Evolutionary conservation across 2,113 vertebrate species (phyloP).

Genomic region (Hiodon tergisus): DNA sequence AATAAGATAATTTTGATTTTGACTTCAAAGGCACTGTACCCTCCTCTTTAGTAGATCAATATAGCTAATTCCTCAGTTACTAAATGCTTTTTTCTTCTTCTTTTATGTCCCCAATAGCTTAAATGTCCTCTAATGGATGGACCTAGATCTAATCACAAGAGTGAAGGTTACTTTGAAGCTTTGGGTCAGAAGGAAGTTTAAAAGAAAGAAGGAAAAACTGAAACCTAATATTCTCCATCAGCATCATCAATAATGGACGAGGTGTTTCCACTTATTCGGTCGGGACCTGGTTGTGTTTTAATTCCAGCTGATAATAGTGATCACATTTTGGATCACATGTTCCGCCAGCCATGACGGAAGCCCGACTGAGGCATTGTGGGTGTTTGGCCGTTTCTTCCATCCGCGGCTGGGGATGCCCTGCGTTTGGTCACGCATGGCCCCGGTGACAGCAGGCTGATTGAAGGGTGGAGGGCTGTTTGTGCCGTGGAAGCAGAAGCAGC

Average conservation of each 20-base stretch:
- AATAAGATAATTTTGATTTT: conserved; percentile 7
- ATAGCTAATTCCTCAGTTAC: conserved; percentile 18
- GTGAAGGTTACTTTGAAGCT: conserved; percentile 18
- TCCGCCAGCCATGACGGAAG: background rate
- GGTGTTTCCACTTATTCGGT: background rate
- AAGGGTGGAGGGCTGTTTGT: background rate
- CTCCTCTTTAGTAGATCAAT: conserved; percentile 11
- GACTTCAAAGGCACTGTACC: background rate
- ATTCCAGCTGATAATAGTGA: background rate
- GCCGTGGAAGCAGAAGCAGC: too few species aligned
- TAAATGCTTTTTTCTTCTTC: background rate
- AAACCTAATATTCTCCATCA: conserved; percentile 12
- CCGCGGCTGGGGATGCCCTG: background rate
- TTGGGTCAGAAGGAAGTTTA: conserved; percentile 16
- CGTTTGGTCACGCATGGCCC: background rate
- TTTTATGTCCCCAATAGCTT: conserved; percentile 12
- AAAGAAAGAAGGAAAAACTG: conserved; percentile 9
- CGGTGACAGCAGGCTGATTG: background rate
- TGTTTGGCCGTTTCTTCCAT: background rate
- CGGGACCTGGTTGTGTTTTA: background rate
- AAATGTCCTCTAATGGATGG: conserved; percentile 21
- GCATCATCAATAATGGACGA: conserved; percentile 11
- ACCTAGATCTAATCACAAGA: conserved; percentile 13
- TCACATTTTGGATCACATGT: background rate
- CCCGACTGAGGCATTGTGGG: background rate